Base-by-base conservation (phyloP, 2,797 vertebrate genomes). In the Oreonectes daqikongensis region DNA sequence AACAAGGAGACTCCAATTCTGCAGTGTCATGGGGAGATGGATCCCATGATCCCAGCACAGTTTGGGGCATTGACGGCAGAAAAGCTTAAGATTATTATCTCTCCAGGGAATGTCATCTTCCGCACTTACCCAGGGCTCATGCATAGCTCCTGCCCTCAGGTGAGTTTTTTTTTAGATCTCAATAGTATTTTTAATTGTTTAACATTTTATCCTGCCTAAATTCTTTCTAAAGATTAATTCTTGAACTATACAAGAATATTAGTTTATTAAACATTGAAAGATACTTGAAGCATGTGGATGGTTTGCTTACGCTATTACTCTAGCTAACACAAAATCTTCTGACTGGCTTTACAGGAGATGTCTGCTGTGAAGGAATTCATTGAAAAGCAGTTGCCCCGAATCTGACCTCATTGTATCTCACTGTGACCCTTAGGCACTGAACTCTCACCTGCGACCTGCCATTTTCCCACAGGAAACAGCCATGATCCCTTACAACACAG, bases 341-440 rank as follows among this genome's bases (percentile, higher is more conserved):
- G 24, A 84, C 69, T 57, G 69, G 5, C 82, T 48, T 80, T 84
- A 59, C 93, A 99, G 98, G 98, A 99, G 93, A 97, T 99, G 96
- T 89, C 90, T 69, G 92, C 90, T 4, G 96, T 99, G 93, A 97
- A 96, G 93, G 95, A 97, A 82, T 99, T 98, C 92, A 95, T 99
- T 32, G 94, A 97, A 93, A 96, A 97, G 91, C 87, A 96, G 87
- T 90, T 99, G 89, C 97, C 98, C 87, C 94, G 92, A 76, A 95
- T 98, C 92, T 99, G 93, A 96, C 91, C 85, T 85, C 88, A 86
- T 91, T 88, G 88, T 89, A 60, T 78, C 89, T 91, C 87, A 91
- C 90, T 90, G 92, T 93, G 86, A 92, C 86, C 83, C 79, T 80
- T 79, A 90, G 89, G 86, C 81, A 81, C 88, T 85, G 89, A 94